Percentiles rank a stretch among this genome's conserved stretches.
phyloP scores from a whole-genome alignment of 1,140 invertebrate species.

The Halictus rubicundus region DNA sequence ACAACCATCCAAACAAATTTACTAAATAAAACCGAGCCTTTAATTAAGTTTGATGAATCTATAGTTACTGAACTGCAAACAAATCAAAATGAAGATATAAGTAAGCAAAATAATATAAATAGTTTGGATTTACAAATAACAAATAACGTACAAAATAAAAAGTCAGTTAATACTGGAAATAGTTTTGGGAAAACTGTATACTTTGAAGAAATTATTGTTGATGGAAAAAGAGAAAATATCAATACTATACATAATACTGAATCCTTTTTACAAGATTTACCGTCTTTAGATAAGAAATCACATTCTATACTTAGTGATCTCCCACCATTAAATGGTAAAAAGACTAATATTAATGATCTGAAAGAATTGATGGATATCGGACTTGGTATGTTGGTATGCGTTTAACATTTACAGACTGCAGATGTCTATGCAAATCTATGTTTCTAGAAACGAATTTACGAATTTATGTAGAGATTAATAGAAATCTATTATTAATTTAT shows the following conservation, averaged over 20 bases:
- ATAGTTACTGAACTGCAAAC: slow-evolving; percentile 59
- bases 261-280: slow-evolving; percentile 73
- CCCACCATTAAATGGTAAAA: slow-evolving; percentile 77
- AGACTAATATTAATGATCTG: slow-evolving; percentile 78
- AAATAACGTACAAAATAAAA: slow-evolving; percentile 75
- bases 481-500: no score
- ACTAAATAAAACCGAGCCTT: slow-evolving; percentile 68
- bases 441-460: no score
- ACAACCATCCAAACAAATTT: slow-evolving; percentile 60
- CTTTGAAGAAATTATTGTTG: slow-evolving; percentile 78
- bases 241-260: slow-evolving; percentile 68
- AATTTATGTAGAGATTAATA: no score
- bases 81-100: slow-evolving; percentile 71
- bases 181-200: slow-evolving; percentile 74
- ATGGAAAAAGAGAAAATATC: slow-evolving; percentile 74
- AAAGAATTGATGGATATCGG: slow-evolving; percentile 79
- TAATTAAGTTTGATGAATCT: slow-evolving; percentile 75
- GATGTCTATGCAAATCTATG: not conserved
- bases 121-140: slow-evolving; percentile 69
- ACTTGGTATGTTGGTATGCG: slow-evolving; percentile 65
- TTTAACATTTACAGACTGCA: not conserved
- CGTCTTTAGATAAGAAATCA: slow-evolving; percentile 72
- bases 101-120: slow-evolving; percentile 70
- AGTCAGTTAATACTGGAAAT: slow-evolving; percentile 63
- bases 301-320: slow-evolving; percentile 77